Base-by-base conservation (phyloP, 2,888 invertebrate genomes). In the Ophonus ardosiacus region DNA sequence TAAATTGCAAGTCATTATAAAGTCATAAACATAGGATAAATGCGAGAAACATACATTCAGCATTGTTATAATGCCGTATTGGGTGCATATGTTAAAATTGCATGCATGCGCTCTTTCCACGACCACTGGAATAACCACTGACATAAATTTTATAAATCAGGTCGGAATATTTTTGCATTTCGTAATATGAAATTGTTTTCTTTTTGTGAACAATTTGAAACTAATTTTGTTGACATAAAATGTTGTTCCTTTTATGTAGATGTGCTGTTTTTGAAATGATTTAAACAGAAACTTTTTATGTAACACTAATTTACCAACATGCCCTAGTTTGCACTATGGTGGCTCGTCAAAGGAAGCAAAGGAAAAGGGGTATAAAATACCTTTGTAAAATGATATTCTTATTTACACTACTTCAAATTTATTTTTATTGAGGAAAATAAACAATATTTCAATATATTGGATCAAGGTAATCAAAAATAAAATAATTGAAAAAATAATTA, bases 1-100 rank as follows among this genome's bases (percentile, higher is more conserved):
- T 71, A 71, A 40, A 71, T 71, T 71, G 18, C 40, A 71, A 71
- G 71, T 40, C 17, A 71, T 71, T 71, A 71, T 71, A 71, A 71
- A 71, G 71, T 71, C 71, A 38, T 43, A 43, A 71, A 71, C 71
- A 71, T 6, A 17, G 65, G 71, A 7, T n/a, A 51, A 71, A 71
- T 43, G 71, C 40, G 15, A 40, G 18, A 71, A 71, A 71, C 43
- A 71, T 43, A 43, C n/a, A 71, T 71, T 71, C 71, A 71, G 40
- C 65, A 71, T 71, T 71, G 31, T 31, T 65, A 31, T 65, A 71
- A 71, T 43, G 40, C 7, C 31, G 43, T 43, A 71, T 71, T 71
- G 18, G 71, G 17, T 43, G 38, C 18, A 38, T 43, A 43, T 71
- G 43, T 43, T 43, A 18, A 71, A 65, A 24, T 65, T 65, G 31